phyloP scores from a whole-genome alignment of 2,113 vertebrate species.

The Arizona elegans region DNA sequence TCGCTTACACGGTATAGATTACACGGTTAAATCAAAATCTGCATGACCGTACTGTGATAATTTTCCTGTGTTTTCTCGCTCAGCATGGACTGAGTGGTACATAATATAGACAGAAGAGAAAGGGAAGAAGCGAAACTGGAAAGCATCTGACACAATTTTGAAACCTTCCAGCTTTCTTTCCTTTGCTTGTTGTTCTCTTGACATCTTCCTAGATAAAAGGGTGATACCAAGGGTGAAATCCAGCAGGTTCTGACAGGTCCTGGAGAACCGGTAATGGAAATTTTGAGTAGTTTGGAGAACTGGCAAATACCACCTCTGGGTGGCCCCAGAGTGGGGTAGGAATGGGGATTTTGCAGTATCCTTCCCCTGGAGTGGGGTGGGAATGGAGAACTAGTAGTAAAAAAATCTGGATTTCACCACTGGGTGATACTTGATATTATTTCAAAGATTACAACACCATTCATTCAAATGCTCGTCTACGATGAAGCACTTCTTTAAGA shows the following conservation, averaged over 20 bases:
- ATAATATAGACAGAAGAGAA: constrained; percentile 36
- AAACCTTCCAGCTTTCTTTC: not conserved
- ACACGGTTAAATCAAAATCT: constrained; percentile 29
- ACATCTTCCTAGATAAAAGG: not conserved
- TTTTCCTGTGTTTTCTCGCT: constrained; percentile 39
- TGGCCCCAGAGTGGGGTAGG: too few species aligned
- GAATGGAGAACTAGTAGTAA: too few species aligned
- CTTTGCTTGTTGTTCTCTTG: not conserved
- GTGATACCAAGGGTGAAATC: not conserved
- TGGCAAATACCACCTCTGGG: too few species aligned
- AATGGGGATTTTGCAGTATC: too few species aligned
- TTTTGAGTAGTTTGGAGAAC: too few species aligned
- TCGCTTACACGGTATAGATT: not conserved
- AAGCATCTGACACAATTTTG: not conserved
- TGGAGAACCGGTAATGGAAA: too few species aligned
- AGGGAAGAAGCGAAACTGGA: constrained; percentile 25
- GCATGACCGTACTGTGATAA: constrained; percentile 37
- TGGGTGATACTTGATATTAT: not conserved
- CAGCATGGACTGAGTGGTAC: constrained; percentile 29
- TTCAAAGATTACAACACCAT: not conserved
- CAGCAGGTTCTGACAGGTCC: too few species aligned
- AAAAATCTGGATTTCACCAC: too few species aligned
- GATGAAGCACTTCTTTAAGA: too few species aligned
- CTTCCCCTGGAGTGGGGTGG: too few species aligned
- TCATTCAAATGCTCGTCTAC: not conserved